Percentiles rank a stretch among this genome's conserved stretches.
phyloP scores from a whole-genome alignment of 2,797 vertebrate species.

The Gila robusta region DNA sequence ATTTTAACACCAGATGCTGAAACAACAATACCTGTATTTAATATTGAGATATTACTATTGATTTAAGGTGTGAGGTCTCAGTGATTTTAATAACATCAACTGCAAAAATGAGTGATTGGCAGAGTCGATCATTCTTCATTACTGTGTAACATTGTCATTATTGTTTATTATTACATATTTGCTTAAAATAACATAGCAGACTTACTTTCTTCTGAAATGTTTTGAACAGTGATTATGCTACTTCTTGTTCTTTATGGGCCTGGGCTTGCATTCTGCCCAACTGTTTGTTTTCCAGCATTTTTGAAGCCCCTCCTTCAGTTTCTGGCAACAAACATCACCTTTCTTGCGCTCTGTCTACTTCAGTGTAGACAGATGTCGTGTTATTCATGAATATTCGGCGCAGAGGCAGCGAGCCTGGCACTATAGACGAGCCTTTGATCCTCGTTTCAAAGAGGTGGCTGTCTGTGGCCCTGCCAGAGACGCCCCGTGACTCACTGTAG shows the following conservation, averaged over 20 bases:
- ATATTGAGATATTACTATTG: conserved; percentile 46
- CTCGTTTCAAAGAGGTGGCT: conserved; percentile 79
- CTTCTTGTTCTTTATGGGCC: conserved; percentile 24
- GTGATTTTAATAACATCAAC: conserved; percentile 31
- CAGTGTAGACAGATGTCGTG: conserved; percentile 75
- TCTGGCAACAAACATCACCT: conserved; percentile 72
- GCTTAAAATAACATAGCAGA: background rate
- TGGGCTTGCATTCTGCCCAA: conserved; percentile 31
- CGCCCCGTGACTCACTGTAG: conserved; percentile 69
- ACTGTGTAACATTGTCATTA: conserved; percentile 13
- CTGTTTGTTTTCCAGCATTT: conserved; percentile 68
- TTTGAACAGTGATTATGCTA: conserved; percentile 28
- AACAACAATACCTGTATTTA: conserved; percentile 28
- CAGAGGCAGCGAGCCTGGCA: conserved; percentile 64
- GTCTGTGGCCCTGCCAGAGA: conserved; percentile 68
- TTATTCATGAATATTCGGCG: conserved; percentile 79
- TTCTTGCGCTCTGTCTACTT: conserved; percentile 37
- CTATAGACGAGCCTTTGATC: conserved; percentile 77
- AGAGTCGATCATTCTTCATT: conserved; percentile 16
- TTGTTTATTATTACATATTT: conserved; percentile 4
- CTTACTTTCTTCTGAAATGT: conserved; percentile 7
- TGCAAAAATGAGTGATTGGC: conserved; percentile 4
- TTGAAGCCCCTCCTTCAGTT: conserved; percentile 72
- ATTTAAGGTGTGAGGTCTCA: conserved; percentile 3
- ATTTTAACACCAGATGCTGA: conserved; percentile 10